A percentile compares a stretch with the other conserved stretches of the same genome.
Evolutionary conservation across 2,113 vertebrate species (phyloP).

Genomic region (Pomatostomus ruficeps): DNA sequence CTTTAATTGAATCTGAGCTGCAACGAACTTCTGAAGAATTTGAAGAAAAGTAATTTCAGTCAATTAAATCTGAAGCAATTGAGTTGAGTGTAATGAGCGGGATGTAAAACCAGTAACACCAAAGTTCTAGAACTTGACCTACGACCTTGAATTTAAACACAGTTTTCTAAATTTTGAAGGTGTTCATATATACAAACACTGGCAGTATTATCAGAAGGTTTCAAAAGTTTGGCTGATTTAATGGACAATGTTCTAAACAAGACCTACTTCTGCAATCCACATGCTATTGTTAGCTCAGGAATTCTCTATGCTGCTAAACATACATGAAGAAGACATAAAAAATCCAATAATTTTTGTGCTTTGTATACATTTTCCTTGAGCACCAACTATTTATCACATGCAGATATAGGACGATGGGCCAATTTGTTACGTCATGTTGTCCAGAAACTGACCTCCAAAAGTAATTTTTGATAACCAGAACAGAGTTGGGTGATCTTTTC

Average conservation of each 20-base stretch:
- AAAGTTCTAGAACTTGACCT: neutral
- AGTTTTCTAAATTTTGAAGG: neutral
- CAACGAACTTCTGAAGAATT: neutral
- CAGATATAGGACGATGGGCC: accelerated
- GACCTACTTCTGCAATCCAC: neutral
- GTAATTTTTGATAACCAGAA: neutral
- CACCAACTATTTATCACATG: neutral
- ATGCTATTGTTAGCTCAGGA: neutral
- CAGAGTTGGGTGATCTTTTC: neutral
- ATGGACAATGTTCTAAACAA: accelerated
- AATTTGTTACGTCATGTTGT: neutral
- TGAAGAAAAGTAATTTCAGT: neutral
- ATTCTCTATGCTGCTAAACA: neutral
- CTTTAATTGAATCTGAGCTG: neutral
- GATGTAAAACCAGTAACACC: accelerated
- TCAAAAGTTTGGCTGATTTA: neutral
- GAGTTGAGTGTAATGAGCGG: neutral
- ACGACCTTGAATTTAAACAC: neutral
- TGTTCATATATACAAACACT: neutral
- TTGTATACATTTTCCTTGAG: neutral
- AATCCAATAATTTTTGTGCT: accelerated
- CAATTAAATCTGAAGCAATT: neutral
- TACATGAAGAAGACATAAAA: neutral
- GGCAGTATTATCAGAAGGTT: neutral
- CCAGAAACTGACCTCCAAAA: neutral